Base-by-base conservation (phyloP, 1,140 invertebrate genomes). In the Cydia splendana region DNA sequence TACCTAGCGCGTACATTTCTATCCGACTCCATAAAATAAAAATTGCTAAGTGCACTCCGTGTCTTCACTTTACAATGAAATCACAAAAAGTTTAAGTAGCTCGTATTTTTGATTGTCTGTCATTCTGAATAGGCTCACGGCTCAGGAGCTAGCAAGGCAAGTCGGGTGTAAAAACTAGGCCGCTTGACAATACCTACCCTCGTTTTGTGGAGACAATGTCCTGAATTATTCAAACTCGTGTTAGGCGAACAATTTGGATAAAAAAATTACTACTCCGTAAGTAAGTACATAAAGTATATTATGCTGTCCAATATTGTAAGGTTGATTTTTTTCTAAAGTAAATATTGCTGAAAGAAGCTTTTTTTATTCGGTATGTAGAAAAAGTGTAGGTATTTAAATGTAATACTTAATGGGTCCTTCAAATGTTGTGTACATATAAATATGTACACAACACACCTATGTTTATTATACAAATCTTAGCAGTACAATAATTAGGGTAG, bases 161-260 rank as follows among this genome's bases (percentile, higher is more conserved):
- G 20, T 24, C 57, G 57, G 18, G 20, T 62, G 57, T 62, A 62
- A 62, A 62, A 62, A 62, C 57, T 62, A 62, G 57, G 57, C 20
- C 57, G 57, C 9, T 18, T 9, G n/a, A 62, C 53, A 62, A 62
- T 62, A 62, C 53, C 7, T 62, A 62, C 18, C 20, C 57, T 20
- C 57, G 57, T 62, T 62, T 10, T 24, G 53, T 57, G 53, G 57
- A 24, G 57, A 62, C 57, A 62, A 24, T 62, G 20, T 62, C 57
- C 57, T 62, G 57, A 62, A 62, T 62, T 62, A 24, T 62, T 62
- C 57, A 62, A 62, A 62, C 7, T 20, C 57, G 57, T 62, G 53
- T 53, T 62, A 24, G 51, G 4, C 57, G 20, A 24, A 62, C n/a
- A 20, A 24, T 20, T 62, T 12, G 18, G 20, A 62, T 24, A 12